Evolutionary conservation across 2,113 vertebrate species (phyloP), one percentile per base, ranked within the genome.

Genomic region (Oophaga pumilio): DNA sequence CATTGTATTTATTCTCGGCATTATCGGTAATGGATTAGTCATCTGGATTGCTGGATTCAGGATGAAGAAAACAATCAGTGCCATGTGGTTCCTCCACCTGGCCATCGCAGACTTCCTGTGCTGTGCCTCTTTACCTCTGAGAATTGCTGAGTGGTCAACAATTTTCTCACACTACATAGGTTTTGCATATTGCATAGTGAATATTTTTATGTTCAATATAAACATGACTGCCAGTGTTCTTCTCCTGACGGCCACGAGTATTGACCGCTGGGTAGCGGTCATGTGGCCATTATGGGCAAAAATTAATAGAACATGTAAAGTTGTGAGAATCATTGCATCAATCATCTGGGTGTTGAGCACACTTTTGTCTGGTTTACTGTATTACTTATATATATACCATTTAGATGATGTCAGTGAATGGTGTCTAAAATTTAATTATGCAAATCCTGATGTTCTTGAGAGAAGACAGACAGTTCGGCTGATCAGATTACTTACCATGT

Each of bases 201-300:
- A 84, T 0, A 26, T 93, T 68, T 94, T 89, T 88, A 91, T 94
- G 92, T 93, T 92, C 86, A 90, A 91, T 22, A 95, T 0, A 26
- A 93, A 81, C 94, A 91, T 53, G 52, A 53, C 8, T 7, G 52
- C 52, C 52, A 53, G 52, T 53, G 52, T 53, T 53, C 52, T 53
- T 81, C 93, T 98, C 88, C 94, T 99, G 64, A 96, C 95, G 0
- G 84, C 94, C 90, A 98, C 99, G 94, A 99, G 98, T 68, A 76
- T 96, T 0, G 97, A 99, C 88, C 97, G 97, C 76, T 98, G 96
- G 2, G 8, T 98, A 33, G 95, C 96, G 0, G 97, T 99, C 62
- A 87, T 96, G 17, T 96, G 96, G 59, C 98, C 97, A 0, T 96
- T 98, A 60, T 99, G 97, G 97, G 94, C 97, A 0, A 97, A 99